Evolutionary conservation across 2,797 vertebrate species (phyloP).

Genomic region (Triplophysa yarkandensis): DNA sequence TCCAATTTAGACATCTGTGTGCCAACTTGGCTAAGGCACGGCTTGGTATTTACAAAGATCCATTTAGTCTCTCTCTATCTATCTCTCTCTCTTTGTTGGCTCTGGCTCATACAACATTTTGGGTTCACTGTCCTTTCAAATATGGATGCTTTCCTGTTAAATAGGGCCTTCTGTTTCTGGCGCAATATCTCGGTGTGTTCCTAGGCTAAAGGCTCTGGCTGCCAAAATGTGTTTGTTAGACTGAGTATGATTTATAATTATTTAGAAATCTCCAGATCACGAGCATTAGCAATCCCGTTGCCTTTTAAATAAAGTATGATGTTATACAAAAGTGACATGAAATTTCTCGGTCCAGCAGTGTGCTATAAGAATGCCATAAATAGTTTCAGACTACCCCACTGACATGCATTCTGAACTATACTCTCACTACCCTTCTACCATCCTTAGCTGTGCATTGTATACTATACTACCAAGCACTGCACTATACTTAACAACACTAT

Average conservation of each 20-base stretch:
- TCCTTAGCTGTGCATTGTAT: too few relatives aligned
- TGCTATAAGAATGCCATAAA: too few relatives aligned
- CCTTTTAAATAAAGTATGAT: too few relatives aligned
- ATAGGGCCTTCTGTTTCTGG: slow-evolving; percentile 31
- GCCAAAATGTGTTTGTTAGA: slow-evolving; percentile 17
- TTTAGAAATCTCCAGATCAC: background rate
- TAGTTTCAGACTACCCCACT: too few relatives aligned
- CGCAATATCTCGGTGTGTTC: background rate
- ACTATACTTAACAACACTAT: background rate
- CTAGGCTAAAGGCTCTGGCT: background rate
- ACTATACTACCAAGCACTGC: too few relatives aligned
- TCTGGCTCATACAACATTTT: background rate
- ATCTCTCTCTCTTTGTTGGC: background rate
- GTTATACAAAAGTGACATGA: too few relatives aligned
- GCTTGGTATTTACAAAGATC: slow-evolving; percentile 29
- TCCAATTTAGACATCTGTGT: slow-evolving; percentile 42
- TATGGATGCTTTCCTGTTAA: slow-evolving; percentile 17
- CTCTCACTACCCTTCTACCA: too few relatives aligned
- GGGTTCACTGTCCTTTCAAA: slow-evolving; percentile 23
- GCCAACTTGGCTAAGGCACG: slow-evolving; percentile 41
- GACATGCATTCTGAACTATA: too few relatives aligned
- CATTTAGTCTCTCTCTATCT: slow-evolving; percentile 30
- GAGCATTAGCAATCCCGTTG: too few relatives aligned
- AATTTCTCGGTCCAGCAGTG: too few relatives aligned
- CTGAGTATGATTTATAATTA: slow-evolving; percentile 1